Percentiles rank a stretch among this genome's conserved stretches.
Conservation (phyloP, 2,888 invertebrate species). For the Sepiola atlantica region DNA sequence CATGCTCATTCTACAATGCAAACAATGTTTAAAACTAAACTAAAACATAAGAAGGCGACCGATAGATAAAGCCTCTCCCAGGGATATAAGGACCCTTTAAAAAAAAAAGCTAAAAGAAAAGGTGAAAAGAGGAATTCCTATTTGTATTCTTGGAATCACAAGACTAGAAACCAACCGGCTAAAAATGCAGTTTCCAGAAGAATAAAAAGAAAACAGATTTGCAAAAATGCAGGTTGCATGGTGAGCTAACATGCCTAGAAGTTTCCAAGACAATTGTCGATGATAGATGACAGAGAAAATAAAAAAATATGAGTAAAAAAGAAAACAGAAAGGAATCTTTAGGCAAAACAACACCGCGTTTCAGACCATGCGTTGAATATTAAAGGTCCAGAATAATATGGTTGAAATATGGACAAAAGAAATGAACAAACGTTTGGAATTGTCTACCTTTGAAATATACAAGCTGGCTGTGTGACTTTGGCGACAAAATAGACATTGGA, state of each 20-base stretch:
- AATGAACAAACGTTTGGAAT: not conserved
- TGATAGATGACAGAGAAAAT: not conserved
- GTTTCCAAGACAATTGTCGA: not conserved
- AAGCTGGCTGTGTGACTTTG: not conserved
- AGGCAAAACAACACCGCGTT: not conserved
- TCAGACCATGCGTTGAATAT: not conserved
- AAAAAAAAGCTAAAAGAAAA: too few relatives aligned
- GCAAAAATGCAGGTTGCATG: constrained; percentile 10
- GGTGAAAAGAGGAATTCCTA: not conserved
- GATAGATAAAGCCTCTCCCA: too few relatives aligned
- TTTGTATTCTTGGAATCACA: constrained; percentile 6
- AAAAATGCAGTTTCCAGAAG: not conserved
- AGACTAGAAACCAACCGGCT: not conserved
- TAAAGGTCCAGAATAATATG: not conserved
- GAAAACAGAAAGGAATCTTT: not conserved
- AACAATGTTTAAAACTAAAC: too few relatives aligned
- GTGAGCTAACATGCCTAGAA: not conserved
- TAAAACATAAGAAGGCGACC: too few relatives aligned
- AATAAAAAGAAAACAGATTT: not conserved
- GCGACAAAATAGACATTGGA: not conserved
- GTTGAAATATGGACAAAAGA: constrained; percentile 32
- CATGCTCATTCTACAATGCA: too few relatives aligned
- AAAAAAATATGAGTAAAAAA: not conserved
- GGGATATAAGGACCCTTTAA: too few relatives aligned
- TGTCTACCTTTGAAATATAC: not conserved